Evolutionary conservation across 1,140 invertebrate species (phyloP).

Genomic region (Drosophila obscura): DNA sequence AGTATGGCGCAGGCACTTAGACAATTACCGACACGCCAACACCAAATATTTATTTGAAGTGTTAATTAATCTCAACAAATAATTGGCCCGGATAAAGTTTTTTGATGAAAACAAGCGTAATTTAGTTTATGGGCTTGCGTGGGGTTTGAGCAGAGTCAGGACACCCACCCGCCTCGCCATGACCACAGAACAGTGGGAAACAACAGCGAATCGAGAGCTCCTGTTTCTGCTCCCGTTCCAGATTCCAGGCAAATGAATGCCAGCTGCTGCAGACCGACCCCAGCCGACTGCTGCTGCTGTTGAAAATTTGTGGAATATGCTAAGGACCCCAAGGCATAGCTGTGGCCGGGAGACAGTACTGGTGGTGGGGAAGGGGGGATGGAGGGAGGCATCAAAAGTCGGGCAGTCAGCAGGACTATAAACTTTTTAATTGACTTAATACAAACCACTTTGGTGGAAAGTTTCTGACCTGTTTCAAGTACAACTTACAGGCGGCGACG

Average conservation of each 20-base stretch:
- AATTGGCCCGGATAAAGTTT: constrained; percentile 75
- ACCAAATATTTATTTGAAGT: constrained; percentile 79
- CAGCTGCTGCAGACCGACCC: not conserved
- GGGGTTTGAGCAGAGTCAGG: constrained; percentile 13
- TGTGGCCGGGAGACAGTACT: constrained; percentile 25
- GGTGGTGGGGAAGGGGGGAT: not conserved
- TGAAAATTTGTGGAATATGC: constrained; percentile 75
- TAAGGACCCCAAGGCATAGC: constrained; percentile 40
- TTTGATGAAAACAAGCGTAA: constrained; percentile 81
- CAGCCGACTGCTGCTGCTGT: constrained; percentile 16
- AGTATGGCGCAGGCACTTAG: constrained; percentile 32
- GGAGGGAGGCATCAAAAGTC: constrained; percentile 67
- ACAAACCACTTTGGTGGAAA: constrained; percentile 82
- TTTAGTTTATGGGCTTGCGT: constrained; percentile 63
- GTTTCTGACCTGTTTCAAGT: constrained; percentile 80
- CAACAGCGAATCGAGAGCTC: constrained; percentile 43
- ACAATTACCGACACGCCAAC: constrained; percentile 66
- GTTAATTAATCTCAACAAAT: constrained; percentile 82
- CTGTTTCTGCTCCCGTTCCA: constrained; percentile 7
- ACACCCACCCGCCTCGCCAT: not conserved
- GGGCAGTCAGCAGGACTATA: constrained; percentile 78
- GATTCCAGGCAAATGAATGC: constrained; percentile 57
- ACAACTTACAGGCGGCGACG: constrained; percentile 57
- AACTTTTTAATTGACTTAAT: constrained; percentile 83
- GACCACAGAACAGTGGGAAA: constrained; percentile 54